Conservation (phyloP, 2,888 invertebrate genomes). For the Scelioninae gen. 1 region DNA sequence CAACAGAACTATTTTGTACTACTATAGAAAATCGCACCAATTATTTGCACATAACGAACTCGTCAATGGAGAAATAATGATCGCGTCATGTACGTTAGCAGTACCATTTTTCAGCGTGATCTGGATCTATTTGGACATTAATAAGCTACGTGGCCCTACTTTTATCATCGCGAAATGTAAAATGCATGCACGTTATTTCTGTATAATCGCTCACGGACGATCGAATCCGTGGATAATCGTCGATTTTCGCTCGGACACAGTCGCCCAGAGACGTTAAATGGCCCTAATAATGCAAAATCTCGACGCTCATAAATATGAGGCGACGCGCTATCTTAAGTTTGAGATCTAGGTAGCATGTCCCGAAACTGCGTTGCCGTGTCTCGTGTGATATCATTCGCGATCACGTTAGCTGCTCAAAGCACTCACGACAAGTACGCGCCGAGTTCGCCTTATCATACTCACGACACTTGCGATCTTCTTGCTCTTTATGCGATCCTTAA, state of each 20-base stretch:
- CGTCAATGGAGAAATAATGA: constrained; percentile 62
- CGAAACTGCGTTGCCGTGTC: constrained; percentile 79
- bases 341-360: constrained; percentile 79
- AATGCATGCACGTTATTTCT: constrained; percentile 65
- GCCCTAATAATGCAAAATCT: constrained; percentile 84
- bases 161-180: constrained; percentile 1
- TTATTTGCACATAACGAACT: constrained; percentile 41
- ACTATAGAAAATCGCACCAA: constrained; percentile 12
- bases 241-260: constrained; percentile 52
- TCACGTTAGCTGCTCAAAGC: constrained; percentile 75
- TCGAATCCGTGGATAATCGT: constrained; percentile 61
- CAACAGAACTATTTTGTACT: neutral
- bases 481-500: constrained; percentile 77
- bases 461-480: constrained; percentile 79
- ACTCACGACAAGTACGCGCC: constrained; percentile 80
- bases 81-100: constrained; percentile 19
- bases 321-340: constrained; percentile 79
- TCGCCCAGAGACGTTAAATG: constrained; percentile 81
- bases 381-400: constrained; percentile 79
- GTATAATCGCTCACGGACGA: constrained; percentile 63
- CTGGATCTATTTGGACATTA: constrained; percentile 52
- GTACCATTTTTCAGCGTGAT: constrained; percentile 57
- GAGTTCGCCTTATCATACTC: constrained; percentile 76
- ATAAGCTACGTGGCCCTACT: constrained; percentile 10
- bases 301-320: constrained; percentile 83